These are phyloP conservation scores for Mylabris phalerata DNA, from an alignment of 1,140 invertebrate genomes.

Conservation along the genomic window DNA sequence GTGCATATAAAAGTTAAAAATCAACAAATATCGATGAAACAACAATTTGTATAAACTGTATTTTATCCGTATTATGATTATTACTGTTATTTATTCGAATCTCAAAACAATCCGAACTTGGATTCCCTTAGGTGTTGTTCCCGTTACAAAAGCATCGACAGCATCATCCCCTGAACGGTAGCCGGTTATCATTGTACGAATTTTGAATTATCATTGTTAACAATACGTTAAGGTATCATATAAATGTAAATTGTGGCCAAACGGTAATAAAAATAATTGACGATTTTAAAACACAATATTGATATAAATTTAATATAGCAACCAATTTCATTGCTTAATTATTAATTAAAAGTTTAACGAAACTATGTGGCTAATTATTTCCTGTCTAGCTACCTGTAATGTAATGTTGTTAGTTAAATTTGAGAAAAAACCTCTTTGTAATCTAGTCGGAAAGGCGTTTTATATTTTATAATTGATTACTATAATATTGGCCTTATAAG, in stretches of 20 bases:
- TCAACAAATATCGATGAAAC: no score
- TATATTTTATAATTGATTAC: constrained; percentile 16
- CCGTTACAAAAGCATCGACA: no score
- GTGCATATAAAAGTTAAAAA: no score
- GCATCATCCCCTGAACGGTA: no score
- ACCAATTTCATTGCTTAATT: background rate
- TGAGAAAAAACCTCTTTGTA: background rate
- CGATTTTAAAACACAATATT: no score
- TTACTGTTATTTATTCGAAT: constrained; percentile 14
- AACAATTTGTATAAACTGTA: no score
- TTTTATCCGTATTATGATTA: background rate
- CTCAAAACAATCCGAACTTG: constrained; percentile 17
- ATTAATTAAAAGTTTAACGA: background rate
- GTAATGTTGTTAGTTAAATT: background rate
- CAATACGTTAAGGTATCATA: no score
- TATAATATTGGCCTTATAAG: constrained; percentile 13
- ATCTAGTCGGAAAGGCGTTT: background rate
- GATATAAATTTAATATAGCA: background rate
- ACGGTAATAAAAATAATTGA: no score
- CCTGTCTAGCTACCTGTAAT: background rate
- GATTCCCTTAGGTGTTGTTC: constrained; percentile 7
- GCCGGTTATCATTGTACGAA: no score
- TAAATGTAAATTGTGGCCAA: no score
- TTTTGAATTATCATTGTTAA: no score
- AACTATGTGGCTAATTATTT: background rate